Evolutionary conservation across 64 coral and sea anemone species (phyloP).

Genomic region (Stylophora pistillata): DNA sequence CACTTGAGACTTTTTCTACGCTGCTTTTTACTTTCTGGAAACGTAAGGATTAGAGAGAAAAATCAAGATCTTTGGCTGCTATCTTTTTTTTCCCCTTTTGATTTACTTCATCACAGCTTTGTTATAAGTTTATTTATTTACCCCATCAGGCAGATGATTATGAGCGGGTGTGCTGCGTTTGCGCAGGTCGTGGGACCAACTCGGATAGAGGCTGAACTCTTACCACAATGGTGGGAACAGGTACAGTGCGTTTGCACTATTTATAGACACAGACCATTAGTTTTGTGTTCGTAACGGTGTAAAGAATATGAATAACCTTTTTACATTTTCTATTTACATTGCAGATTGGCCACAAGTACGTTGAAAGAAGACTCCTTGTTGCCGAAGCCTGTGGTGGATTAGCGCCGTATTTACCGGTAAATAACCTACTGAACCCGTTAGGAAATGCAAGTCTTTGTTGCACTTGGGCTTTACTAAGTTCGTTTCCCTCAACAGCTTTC

Average conservation of each 20-base stretch:
- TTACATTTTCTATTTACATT: neutral
- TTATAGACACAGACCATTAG: neutral
- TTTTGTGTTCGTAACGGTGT: neutral
- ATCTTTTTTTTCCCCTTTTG: too few species aligned
- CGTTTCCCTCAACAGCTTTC: too few species aligned
- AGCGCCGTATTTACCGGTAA: constrained; percentile 84
- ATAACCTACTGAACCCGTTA: neutral
- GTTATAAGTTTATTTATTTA: neutral
- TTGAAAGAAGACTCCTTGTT: constrained; percentile 88
- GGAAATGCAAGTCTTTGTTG: too few species aligned
- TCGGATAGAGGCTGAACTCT: constrained; percentile 84
- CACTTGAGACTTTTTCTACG: too few species aligned
- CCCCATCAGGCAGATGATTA: constrained; percentile 88
- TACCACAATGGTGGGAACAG: constrained; percentile 98
- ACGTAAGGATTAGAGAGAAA: too few species aligned
- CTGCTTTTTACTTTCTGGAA: too few species aligned
- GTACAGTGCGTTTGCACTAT: neutral
- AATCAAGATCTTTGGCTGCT: too few species aligned
- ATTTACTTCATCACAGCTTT: neutral
- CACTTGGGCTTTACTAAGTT: too few species aligned
- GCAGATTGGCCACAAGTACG: constrained; percentile 95
- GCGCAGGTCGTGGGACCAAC: constrained; percentile 87
- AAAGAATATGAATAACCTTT: neutral
- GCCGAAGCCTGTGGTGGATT: constrained; percentile 92
- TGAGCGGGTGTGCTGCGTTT: constrained; percentile 96